Evolutionary conservation across 2,797 vertebrate genomes (phyloP).

Genomic region (Limosa lapponica): DNA sequence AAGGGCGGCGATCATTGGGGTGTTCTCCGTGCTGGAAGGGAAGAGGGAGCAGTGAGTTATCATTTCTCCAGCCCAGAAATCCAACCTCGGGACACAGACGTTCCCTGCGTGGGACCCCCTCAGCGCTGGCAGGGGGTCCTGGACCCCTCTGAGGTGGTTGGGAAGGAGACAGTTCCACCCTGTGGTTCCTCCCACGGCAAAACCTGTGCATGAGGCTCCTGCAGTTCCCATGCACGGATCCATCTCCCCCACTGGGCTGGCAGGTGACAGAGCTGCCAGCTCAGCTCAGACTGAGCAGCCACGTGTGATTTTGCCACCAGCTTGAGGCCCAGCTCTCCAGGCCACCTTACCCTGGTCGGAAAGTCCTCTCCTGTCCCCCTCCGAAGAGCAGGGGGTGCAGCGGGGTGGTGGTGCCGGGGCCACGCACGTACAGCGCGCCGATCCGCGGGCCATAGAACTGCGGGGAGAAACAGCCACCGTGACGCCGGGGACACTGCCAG

Average conservation of each 20-base stretch:
- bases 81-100: not conserved
- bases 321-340: not conserved
- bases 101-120: not conserved
- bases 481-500: not conserved
- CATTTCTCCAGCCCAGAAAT: not conserved
- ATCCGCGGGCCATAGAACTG: constrained; percentile 94
- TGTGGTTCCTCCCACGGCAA: not conserved
- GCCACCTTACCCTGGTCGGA: constrained; percentile 90
- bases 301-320: rapidly evolving
- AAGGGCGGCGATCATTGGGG: constrained; percentile 94
- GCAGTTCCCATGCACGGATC: rapidly evolving
- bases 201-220: not conserved
- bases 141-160: not conserved
- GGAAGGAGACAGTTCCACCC: not conserved
- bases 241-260: not conserved
- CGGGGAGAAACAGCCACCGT: not conserved
- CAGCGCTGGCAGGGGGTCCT: rapidly evolving
- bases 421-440: constrained; percentile 85
- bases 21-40: constrained; percentile 92
- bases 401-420: constrained; percentile 80
- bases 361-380: constrained; percentile 93
- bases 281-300: not conserved
- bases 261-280: not conserved
- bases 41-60: not conserved
- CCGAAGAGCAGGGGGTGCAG: constrained; percentile 91